Conservation (phyloP, 1,140 invertebrate genomes). For the Melipona quadrifasciata region DNA sequence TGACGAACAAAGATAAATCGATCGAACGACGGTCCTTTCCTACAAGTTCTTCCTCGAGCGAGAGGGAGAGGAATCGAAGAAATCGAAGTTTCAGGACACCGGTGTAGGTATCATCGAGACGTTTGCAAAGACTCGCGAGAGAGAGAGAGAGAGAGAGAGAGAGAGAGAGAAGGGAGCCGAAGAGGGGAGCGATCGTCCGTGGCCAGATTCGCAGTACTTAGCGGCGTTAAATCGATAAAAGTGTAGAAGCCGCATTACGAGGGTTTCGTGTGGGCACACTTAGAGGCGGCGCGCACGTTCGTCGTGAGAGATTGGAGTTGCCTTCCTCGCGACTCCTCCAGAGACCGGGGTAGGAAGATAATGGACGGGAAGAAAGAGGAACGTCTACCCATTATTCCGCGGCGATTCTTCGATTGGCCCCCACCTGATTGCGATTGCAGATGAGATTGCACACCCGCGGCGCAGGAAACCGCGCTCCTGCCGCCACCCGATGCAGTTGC, state of each 20-base stretch:
- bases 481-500: slow-evolving; percentile 45
- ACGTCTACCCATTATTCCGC: slow-evolving; percentile 63
- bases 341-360: slow-evolving; percentile 49
- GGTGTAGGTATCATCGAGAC: slow-evolving; percentile 12
- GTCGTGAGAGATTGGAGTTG: slow-evolving; percentile 63
- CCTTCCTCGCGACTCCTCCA: slow-evolving; percentile 30
- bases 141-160: no score
- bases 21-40: neutral
- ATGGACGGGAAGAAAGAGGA: slow-evolving; percentile 57
- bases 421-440: slow-evolving; percentile 67
- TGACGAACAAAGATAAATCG: neutral
- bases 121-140: neutral
- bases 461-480: slow-evolving; percentile 44
- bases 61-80: neutral
- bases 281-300: slow-evolving; percentile 54
- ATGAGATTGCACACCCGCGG: slow-evolving; percentile 64
- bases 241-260: slow-evolving; percentile 58
- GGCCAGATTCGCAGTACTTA: slow-evolving; percentile 47
- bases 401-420: slow-evolving; percentile 64
- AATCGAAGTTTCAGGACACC: slow-evolving; percentile 14
- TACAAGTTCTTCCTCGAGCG: no score
- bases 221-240: slow-evolving; percentile 61
- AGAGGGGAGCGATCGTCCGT: slow-evolving; percentile 28
- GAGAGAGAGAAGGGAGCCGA: neutral
- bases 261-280: slow-evolving; percentile 60